phyloP scores from a whole-genome alignment of 2,888 invertebrate species.

The Siphlonurus alternatus region DNA sequence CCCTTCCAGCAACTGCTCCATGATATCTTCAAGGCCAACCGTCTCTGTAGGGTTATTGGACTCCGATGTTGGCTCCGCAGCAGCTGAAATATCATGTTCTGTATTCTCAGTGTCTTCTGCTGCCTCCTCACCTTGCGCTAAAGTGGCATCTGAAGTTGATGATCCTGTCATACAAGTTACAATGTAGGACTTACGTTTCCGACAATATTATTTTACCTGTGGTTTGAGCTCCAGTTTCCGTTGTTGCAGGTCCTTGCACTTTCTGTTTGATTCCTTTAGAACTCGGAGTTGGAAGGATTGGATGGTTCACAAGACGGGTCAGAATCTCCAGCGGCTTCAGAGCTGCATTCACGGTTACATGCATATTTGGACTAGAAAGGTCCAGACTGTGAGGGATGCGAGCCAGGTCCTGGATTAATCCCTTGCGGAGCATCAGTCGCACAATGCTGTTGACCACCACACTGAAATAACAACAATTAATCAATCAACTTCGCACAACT shows the following conservation, averaged over 20 bases:
- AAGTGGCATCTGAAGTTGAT: conserved; percentile 23
- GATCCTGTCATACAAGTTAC: too few relatives aligned
- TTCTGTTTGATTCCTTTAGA: conserved; percentile 13
- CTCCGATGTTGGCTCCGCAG: conserved; percentile 36
- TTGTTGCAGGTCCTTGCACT: conserved; percentile 15
- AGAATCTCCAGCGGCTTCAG: conserved; percentile 66
- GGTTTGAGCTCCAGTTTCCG: conserved; percentile 6
- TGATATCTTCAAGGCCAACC: conserved; percentile 41
- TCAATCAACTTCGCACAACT: too few relatives aligned
- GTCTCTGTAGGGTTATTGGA: conserved; percentile 27
- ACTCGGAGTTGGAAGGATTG: conserved; percentile 20
- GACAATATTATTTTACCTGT: too few relatives aligned
- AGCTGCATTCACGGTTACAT: conserved; percentile 57
- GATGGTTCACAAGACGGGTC: conserved; percentile 58
- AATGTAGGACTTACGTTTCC: too few relatives aligned
- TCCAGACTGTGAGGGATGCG: conserved; percentile 63
- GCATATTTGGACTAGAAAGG: conserved; percentile 59
- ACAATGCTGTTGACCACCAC: conserved; percentile 49
- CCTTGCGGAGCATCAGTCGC: conserved; percentile 50
- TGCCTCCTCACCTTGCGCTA: conserved; percentile 38
- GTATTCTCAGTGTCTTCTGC: conserved; percentile 45
- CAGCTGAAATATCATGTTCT: conserved; percentile 41
- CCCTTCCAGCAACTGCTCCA: conserved; percentile 46
- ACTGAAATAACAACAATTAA: too few relatives aligned
- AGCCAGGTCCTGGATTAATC: conserved; percentile 60